Percentiles rank a stretch among this genome's conserved stretches.
Evolutionary conservation across 2,113 vertebrate genomes (phyloP).

Genomic region (Ammospiza caudacuta): DNA sequence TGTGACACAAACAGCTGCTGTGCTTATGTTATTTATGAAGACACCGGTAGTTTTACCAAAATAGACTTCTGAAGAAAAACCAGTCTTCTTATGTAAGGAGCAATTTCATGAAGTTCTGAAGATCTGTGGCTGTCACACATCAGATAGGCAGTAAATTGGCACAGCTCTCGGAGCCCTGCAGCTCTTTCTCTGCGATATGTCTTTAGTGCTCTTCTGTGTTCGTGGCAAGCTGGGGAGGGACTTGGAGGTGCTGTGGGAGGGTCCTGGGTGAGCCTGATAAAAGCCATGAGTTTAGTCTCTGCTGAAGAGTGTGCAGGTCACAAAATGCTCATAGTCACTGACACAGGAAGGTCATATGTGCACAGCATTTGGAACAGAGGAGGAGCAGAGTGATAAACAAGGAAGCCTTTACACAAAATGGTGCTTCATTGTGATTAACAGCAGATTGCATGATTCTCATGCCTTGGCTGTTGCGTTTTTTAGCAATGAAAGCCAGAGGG

Average conservation of each 20-base stretch:
- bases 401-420: not conserved
- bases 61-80: not conserved
- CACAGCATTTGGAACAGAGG: not conserved
- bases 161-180: not conserved
- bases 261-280: not conserved
- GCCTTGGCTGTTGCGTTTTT: not conserved
- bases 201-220: not conserved
- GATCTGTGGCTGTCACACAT: not conserved
- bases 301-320: not conserved
- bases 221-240: not conserved
- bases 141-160: not conserved
- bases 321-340: accelerated
- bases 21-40: not conserved
- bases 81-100: not conserved
- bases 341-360: not conserved
- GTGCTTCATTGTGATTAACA: not conserved
- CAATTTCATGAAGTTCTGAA: not conserved
- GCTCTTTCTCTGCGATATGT: not conserved
- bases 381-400: not conserved
- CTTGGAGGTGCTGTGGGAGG: not conserved
- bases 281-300: not conserved
- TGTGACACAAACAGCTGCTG: not conserved
- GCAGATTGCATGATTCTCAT: not conserved
- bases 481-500: accelerated
- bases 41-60: not conserved